A percentile compares a stretch with the other conserved stretches of the same genome.
Evolutionary conservation across 1,140 invertebrate species (phyloP).

Genomic region (Lineus longissimus): DNA sequence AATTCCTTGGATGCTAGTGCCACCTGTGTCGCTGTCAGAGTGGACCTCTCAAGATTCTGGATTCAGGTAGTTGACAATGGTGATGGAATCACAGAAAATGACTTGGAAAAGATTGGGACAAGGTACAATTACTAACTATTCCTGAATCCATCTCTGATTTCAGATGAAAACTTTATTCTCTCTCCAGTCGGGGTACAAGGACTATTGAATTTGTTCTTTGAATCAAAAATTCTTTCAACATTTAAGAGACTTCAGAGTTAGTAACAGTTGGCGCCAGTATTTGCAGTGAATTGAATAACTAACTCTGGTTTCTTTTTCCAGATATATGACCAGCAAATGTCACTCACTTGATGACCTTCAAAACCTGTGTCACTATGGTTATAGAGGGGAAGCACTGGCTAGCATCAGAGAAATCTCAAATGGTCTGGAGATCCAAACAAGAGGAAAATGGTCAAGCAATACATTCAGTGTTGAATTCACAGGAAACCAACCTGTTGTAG

Average conservation of each 20-base stretch:
- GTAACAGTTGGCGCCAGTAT: too few relatives aligned
- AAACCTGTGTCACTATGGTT: slow-evolving; percentile 60
- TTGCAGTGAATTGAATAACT: too few relatives aligned
- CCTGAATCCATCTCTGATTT: neutral
- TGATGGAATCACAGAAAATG: slow-evolving; percentile 56
- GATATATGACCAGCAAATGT: slow-evolving; percentile 65
- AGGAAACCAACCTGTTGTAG: too few relatives aligned
- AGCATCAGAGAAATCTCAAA: slow-evolving; percentile 60
- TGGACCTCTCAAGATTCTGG: slow-evolving; percentile 59
- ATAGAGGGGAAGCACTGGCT: slow-evolving; percentile 63
- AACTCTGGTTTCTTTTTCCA: slow-evolving; percentile 34
- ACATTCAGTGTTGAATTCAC: too few relatives aligned
- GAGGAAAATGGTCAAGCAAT: slow-evolving; percentile 34
- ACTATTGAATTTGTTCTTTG: too few relatives aligned
- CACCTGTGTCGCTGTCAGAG: slow-evolving; percentile 61
- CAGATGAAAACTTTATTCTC: too few relatives aligned
- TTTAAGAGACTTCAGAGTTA: too few relatives aligned
- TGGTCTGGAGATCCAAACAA: slow-evolving; percentile 59
- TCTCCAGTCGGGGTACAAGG: too few relatives aligned
- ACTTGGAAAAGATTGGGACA: slow-evolving; percentile 59
- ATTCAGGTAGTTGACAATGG: slow-evolving; percentile 70
- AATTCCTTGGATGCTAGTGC: slow-evolving; percentile 65
- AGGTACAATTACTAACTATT: slow-evolving; percentile 44
- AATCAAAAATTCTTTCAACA: too few relatives aligned
- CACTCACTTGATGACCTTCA: slow-evolving; percentile 55